Conservation (phyloP, 2,888 invertebrate genomes). For the Hydropsyche betteni region DNA sequence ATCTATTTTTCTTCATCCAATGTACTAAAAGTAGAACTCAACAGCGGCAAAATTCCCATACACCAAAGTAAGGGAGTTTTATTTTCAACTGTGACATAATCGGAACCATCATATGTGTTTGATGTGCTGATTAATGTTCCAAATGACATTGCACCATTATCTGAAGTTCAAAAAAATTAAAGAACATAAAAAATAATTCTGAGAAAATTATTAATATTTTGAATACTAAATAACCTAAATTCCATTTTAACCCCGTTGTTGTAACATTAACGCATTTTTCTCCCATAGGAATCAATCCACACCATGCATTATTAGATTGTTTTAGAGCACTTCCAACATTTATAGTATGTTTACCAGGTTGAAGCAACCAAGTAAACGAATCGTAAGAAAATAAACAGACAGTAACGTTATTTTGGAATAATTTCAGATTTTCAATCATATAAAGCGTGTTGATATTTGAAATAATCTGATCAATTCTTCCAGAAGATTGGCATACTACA, state of each 20-base stretch:
- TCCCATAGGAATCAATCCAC: slow-evolving; percentile 83
- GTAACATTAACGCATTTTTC: slow-evolving; percentile 70
- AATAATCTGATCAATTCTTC: slow-evolving; percentile 83
- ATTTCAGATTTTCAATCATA: slow-evolving; percentile 62
- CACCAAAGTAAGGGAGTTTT: slow-evolving; percentile 76
- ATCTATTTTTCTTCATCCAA: slow-evolving; percentile 12
- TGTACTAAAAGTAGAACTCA: slow-evolving; percentile 54
- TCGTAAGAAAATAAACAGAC: slow-evolving; percentile 71
- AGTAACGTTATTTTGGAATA: slow-evolving; percentile 62
- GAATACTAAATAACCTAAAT: slow-evolving; percentile 70
- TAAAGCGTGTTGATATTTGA: slow-evolving; percentile 82
- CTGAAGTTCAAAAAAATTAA: slow-evolving; percentile 63
- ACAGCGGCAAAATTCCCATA: slow-evolving; percentile 69
- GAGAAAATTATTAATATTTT: neutral
- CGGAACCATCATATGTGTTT: slow-evolving; percentile 74
- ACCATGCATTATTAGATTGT: slow-evolving; percentile 70
- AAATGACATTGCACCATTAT: slow-evolving; percentile 72
- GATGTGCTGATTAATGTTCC: slow-evolving; percentile 86
- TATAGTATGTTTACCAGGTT: slow-evolving; percentile 74
- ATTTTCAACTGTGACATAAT: slow-evolving; percentile 70
- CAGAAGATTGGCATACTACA: slow-evolving; percentile 75
- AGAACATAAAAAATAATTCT: neutral
- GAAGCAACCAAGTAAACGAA: slow-evolving; percentile 81
- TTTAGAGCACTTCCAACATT: slow-evolving; percentile 69
- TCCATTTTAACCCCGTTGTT: slow-evolving; percentile 88